phyloP scores from a whole-genome alignment of 2,113 vertebrate species.

The Pollimyrus isidori region DNA sequence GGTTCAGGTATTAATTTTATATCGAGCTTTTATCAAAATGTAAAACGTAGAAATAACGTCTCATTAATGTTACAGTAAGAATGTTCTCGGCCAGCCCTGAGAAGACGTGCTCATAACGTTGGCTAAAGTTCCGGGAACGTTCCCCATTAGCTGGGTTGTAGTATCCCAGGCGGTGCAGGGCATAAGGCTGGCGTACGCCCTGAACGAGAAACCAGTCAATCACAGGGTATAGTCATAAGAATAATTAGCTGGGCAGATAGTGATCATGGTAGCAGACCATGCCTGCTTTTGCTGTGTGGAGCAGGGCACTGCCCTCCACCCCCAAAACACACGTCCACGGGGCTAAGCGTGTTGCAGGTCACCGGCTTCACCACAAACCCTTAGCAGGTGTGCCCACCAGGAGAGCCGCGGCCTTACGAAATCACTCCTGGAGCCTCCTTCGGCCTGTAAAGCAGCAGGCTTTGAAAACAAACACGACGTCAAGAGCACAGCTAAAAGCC shows the following conservation, averaged over 20 bases:
- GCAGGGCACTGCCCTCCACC: not conserved
- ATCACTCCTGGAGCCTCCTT: not conserved
- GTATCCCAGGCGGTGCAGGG: not conserved
- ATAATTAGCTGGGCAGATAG: not conserved
- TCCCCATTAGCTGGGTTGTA: not conserved
- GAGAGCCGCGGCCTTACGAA: not conserved
- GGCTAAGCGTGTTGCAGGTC: not conserved
- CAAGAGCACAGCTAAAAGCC: not conserved
- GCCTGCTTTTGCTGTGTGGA: not conserved
- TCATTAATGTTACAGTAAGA: not conserved
- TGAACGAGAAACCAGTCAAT: not conserved
- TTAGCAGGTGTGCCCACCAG: conserved; percentile 13
- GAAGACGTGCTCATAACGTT: not conserved
- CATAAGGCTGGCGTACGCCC: not conserved
- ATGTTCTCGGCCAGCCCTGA: not conserved
- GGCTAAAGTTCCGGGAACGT: not conserved
- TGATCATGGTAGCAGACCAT: not conserved
- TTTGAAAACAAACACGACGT: not conserved
- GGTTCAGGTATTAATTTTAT: not conserved
- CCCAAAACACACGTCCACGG: not conserved
- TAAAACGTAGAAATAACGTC: not conserved
- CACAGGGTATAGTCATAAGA: not conserved
- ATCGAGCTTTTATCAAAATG: not conserved
- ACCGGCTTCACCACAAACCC: not conserved
- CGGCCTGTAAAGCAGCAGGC: not conserved